Evolutionary conservation across 2,888 invertebrate species (phyloP), one percentile per base, ranked within the genome.

Genomic region (Hirtodrosophila confusa): DNA sequence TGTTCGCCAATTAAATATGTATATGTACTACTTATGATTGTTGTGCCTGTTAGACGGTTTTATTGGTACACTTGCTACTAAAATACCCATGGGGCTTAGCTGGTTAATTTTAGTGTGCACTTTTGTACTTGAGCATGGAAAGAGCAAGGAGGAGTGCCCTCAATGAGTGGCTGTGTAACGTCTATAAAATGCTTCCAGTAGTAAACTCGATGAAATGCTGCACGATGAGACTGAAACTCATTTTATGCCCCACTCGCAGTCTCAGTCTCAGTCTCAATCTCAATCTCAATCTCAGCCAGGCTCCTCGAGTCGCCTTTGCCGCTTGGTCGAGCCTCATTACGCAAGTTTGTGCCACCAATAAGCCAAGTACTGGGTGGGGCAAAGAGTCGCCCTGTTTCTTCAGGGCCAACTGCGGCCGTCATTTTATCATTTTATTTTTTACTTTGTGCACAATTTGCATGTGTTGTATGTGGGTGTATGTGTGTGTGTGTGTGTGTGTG

Each of bases 361-460:
- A 29, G 56, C 3, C 17, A 17, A 17, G 17, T 17, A 17, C 17
- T 9, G 45, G 35, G 3, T 5, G 31, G 24, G 10, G n/a, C 3
- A n/a, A 51, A 43, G 39, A 54, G 63, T 53, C 62, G 17, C 33
- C n/a, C n/a, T 31, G 31, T 40, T 56, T 48, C 41, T 56, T 45
- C 39, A 17, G 48, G 47, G 41, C 48, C 61, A 61, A 65, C 61
- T 45, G 65, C 24, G 37, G 68, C 35, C 23, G 53, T 57, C 69
- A 39, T 55, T 70, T 64, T 61, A 49, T 57, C 50, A 55, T 63
- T 61, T 74, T 64, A 63, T 79, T 73, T 82, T 84, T 80, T 75
- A 58, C 76, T 80, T 80, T 75, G 76, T 63, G 75, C 69, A 78
- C 82, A 85, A 78, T 80, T 78, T 85, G 69, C 51, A 70, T 64